Evolutionary conservation across 1,140 invertebrate species (phyloP).

Genomic region (Brachionus rubens): DNA sequence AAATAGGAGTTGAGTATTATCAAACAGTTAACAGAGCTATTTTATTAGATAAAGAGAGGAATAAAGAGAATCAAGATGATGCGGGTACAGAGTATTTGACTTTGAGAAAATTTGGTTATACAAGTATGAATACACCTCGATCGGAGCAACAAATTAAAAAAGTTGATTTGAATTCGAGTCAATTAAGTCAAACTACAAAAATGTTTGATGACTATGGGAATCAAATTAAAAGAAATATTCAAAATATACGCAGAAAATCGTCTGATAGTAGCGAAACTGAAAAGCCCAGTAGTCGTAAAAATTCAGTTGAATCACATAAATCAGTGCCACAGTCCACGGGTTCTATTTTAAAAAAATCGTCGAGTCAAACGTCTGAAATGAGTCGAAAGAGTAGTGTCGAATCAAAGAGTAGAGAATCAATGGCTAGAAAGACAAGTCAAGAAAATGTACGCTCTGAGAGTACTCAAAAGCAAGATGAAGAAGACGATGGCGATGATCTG

Average conservation of each 20-base stretch:
- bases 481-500: conserved; percentile 4
- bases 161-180: background rate
- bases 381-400: background rate
- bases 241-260: conserved; percentile 8
- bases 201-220: conserved; percentile 9
- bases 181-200: background rate
- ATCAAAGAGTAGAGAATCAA: background rate
- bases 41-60: conserved; percentile 16
- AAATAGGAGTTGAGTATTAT: background rate
- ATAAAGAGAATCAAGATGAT: conserved; percentile 20
- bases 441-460: background rate
- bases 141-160: background rate
- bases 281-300: conserved; percentile 6
- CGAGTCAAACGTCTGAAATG: background rate
- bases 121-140: background rate
- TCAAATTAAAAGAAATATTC: conserved; percentile 38
- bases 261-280: background rate
- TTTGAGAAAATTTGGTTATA: conserved; percentile 21
- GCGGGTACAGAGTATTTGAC: conserved; percentile 11
- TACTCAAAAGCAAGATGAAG: background rate
- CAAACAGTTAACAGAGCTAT: conserved; percentile 16
- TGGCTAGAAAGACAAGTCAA: background rate
- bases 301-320: conserved; percentile 11
- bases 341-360: conserved; percentile 34
- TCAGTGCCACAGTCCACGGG: background rate